A percentile compares a stretch with the other conserved stretches of the same genome.
Conservation (phyloP, 2,888 invertebrate genomes). For the Molorchus minor region DNA sequence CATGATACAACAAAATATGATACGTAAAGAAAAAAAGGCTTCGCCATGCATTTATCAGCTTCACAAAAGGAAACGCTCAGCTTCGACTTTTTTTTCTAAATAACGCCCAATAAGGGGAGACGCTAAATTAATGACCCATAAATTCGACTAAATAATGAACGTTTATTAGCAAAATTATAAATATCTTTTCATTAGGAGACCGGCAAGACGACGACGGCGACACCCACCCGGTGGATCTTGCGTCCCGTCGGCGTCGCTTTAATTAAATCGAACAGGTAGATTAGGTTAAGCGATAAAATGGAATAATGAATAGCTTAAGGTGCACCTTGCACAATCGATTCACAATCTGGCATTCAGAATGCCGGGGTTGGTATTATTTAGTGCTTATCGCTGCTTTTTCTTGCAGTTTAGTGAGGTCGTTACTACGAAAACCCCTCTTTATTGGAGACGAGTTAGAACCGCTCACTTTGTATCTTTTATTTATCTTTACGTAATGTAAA, state of each 20-base stretch:
- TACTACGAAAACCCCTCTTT: too few species aligned
- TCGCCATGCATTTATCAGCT: too few species aligned
- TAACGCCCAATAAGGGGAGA: too few species aligned
- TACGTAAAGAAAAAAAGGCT: too few species aligned
- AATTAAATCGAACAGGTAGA: constrained; percentile 12
- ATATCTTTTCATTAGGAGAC: constrained; percentile 6
- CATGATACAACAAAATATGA: too few species aligned
- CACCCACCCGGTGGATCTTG: not conserved
- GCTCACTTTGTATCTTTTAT: too few species aligned
- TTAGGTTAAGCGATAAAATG: constrained; percentile 7
- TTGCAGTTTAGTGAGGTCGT: too few species aligned
- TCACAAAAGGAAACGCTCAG: too few species aligned
- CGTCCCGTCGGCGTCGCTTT: not conserved
- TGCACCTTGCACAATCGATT: constrained; percentile 2
- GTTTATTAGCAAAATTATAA: constrained; percentile 5
- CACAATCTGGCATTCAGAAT: not conserved
- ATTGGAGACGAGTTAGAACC: too few species aligned
- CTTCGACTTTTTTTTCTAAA: too few species aligned
- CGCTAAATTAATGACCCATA: not conserved
- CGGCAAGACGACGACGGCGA: not conserved
- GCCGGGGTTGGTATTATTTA: not conserved
- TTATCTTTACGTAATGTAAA: too few species aligned
- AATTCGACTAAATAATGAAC: not conserved
- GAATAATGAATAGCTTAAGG: constrained; percentile 8
- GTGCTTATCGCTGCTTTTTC: too few species aligned